phyloP scores from a whole-genome alignment of 2,888 invertebrate species.

The Brachyptera risi region DNA sequence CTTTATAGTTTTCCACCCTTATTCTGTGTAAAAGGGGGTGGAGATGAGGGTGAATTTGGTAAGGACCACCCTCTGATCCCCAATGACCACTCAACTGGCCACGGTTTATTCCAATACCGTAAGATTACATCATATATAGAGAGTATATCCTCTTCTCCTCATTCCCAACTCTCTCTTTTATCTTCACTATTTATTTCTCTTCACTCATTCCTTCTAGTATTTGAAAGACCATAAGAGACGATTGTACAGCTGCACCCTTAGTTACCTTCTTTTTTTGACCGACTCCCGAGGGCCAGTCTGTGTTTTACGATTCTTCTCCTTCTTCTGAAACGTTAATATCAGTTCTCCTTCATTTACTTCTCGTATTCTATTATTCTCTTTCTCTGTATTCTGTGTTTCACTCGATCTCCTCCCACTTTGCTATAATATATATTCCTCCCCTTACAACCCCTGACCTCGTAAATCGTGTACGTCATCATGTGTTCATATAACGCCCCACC shows the following conservation, averaged over 20 bases:
- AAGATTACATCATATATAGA: constrained; percentile 14
- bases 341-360: constrained; percentile 26
- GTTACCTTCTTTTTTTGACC: neutral
- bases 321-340: constrained; percentile 21
- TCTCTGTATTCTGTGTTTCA: constrained; percentile 15
- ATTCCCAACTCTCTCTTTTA: constrained; percentile 18
- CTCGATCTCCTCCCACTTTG: neutral
- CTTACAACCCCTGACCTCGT: neutral
- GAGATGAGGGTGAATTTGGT: no score
- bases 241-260: neutral
- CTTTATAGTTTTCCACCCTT: constrained; percentile 14
- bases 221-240: neutral
- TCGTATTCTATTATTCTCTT: constrained; percentile 28
- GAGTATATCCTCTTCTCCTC: no score
- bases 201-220: constrained; percentile 16
- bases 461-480: constrained; percentile 1
- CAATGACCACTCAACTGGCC: constrained; percentile 20
- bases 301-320: constrained; percentile 17
- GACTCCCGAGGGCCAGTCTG: constrained; percentile 6
- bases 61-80: constrained; percentile 16
- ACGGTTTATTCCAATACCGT: constrained; percentile 19
- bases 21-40: constrained; percentile 5
- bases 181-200: constrained; percentile 23
- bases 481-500: neutral
- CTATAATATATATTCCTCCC: constrained; percentile 8